Evolutionary conservation across 2,113 vertebrate species (phyloP), one percentile per base, ranked within the genome.

Genomic region (Asarcornis scutulata): DNA sequence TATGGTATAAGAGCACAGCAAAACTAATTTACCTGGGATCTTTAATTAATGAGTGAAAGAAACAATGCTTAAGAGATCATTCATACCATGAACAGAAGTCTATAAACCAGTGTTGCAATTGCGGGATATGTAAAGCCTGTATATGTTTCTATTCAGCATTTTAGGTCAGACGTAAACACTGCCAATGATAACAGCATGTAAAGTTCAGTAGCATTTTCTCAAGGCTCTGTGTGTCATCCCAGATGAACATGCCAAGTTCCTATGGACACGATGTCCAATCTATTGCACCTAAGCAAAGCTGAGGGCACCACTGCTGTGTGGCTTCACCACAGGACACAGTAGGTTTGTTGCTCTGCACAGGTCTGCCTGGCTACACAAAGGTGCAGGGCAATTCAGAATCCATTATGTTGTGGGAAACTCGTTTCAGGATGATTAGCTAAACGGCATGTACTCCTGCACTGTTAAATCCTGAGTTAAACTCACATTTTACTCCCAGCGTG

Each of bases 391-490:
- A 72, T 88, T 79, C 75, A 74, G 63, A 88, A 66, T 22, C 55
- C 72, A 48, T 93, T 80, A 58, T 11, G 62, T 42, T 64, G 80
- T 12, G 34, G 66, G 60, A 82, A 91, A 63, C 81, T 77, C 72
- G 25, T 81, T 86, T 86, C 66, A 52, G 66, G 53, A 50, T 62
- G 46, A 32, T 88, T 91, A 78, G 85, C 94, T 82, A 74, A 93
- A 91, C 48, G 42, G 42, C 58, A 22, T 1, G 4, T 42, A 46
- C 20, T 95, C 63, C 72, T 88, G 88, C 78, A 40, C 78, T 78
- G 83, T 87, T 92, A 91, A 90, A 89, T 71, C 63, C 67, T 72
- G 69, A 87, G 26, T 60, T 90, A 93, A 91, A 79, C 31, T 89
- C 78, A 36, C 62, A 10, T 88, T 93, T 91, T 91, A 69, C 74